Base-by-base conservation (phyloP, 1,140 invertebrate species). In the Euschistus heros region DNA sequence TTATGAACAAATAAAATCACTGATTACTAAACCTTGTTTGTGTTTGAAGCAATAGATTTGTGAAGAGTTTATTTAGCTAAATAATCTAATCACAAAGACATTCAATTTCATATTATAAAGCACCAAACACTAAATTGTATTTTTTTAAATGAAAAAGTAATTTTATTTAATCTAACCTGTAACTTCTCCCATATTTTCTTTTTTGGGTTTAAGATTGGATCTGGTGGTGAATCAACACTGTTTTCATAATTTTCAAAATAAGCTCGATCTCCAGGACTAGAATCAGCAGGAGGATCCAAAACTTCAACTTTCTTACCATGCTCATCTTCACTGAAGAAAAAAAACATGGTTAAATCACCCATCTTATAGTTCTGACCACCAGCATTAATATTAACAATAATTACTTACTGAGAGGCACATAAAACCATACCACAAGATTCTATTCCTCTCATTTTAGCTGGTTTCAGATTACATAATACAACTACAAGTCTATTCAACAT, bases 131-230 rank as follows among this genome's bases (percentile, higher is more conserved):
- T n/a, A 46, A 5, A 50, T 22, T 61, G 14, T 64, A 22, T 5
- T 27, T 13, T 5, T 52, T 10, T 3, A 26, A 7, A n/a, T 26
- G n/a, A 8, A 17, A 52, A 22, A 18, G 22, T 8, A n/a, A 52
- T 57, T 55, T 46, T 14, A 30, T 26, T 46, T 62, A 37, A 22
- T 65, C 15, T 68, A 72, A 80, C 83, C 72, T 89, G 87, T 37
- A 93, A 72, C 74, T 92, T 93, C 74, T 98, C 94, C 94, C 95
- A 97, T 15, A 97, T 81, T 82, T 98, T 98, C 76, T 98, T 98
- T 74, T 98, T 98, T 8, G 95, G 94, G 78, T 98, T 98, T 5
- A 99, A 78, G 55, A 89, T 82, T 13, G 86, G 86, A 78, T 96
- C 92, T 17, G 93, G 86, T 13, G 44, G 13, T 13, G 8, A 37